Base-by-base conservation (phyloP, 2,797 vertebrate species). In the Notolabrus celidotus region DNA sequence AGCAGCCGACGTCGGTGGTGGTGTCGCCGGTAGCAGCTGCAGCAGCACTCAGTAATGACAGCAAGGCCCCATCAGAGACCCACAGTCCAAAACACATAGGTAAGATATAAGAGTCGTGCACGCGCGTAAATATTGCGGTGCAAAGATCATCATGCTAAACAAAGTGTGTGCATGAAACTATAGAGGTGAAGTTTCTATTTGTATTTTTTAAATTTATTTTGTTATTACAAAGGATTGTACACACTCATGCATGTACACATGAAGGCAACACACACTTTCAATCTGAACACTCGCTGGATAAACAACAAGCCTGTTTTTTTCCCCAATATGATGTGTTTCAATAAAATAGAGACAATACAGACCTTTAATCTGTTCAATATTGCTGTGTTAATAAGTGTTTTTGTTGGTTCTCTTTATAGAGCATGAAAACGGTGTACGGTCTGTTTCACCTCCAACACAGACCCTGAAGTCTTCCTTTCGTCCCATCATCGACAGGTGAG, bases 71-170 rank as follows among this genome's bases (percentile, higher is more conserved):
- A 27, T 86, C 95, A 65, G 94, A 95, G 80, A 89, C 47, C 29
- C 95, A 91, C 89, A 99, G 97, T 89, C 97, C 97, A 46, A 96
- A 97, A 75, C 96, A 97, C 90, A 96, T 96, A 98, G 98, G 98
- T 99, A 95, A 14, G 88, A 7, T 20, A 42, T 3, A 5, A 11
- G 31, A 19, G n/a, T 9, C 6, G 33, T 10, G 36, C 57, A 39
- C 54, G 27, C 16, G n/a, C 45, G 19, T 19, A 23, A 12, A 42
- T 6, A 23, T 14, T n/a, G n/a, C n/a, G n/a, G n/a, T n/a, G n/a
- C n/a, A n/a, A n/a, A n/a, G n/a, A n/a, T n/a, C n/a, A n/a, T n/a
- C n/a, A n/a, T n/a, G n/a, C n/a, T n/a, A n/a, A n/a, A n/a, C n/a
- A n/a, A n/a, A n/a, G 29, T 3, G 12, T 15, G 27, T 16, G 39